phyloP scores from a whole-genome alignment of 2,113 vertebrate genomes.

The Varanus salvator region DNA sequence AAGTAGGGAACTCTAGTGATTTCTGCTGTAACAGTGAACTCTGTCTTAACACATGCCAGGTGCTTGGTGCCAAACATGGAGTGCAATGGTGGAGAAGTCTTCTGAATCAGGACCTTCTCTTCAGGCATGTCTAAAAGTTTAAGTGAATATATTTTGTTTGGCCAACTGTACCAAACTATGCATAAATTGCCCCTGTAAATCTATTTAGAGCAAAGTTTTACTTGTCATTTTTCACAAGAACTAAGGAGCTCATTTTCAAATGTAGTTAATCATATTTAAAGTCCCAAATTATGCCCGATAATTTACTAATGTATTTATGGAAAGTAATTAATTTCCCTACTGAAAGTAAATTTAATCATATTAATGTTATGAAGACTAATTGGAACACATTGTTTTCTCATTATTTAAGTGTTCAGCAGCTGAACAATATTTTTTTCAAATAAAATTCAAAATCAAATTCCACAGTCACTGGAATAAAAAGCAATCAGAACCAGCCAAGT shows the following conservation, averaged over 20 bases:
- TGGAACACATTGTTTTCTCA: constrained; percentile 42
- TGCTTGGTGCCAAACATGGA: neutral
- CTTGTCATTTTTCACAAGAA: constrained; percentile 54
- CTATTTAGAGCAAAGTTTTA: neutral
- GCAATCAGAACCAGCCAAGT: neutral
- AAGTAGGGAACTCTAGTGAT: neutral
- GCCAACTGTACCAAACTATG: neutral
- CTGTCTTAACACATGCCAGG: neutral
- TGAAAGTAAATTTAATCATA: constrained; percentile 59
- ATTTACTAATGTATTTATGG: constrained; percentile 59
- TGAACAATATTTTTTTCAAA: constrained; percentile 24
- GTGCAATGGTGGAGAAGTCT: no score
- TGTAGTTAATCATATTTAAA: constrained; percentile 51
- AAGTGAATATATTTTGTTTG: neutral
- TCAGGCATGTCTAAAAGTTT: neutral
- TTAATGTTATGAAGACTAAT: constrained; percentile 61
- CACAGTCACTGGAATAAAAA: constrained; percentile 25
- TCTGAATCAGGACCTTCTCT: neutral
- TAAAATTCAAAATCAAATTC: constrained; percentile 42
- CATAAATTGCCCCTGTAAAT: neutral
- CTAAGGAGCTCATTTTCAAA: constrained; percentile 56
- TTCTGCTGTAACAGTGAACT: neutral
- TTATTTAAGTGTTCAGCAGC: constrained; percentile 33
- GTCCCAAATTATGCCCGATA: constrained; percentile 46
- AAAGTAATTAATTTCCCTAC: constrained; percentile 61